Evolutionary conservation across 2,113 vertebrate species (phyloP).

Genomic region (Macrotis lagotis): DNA sequence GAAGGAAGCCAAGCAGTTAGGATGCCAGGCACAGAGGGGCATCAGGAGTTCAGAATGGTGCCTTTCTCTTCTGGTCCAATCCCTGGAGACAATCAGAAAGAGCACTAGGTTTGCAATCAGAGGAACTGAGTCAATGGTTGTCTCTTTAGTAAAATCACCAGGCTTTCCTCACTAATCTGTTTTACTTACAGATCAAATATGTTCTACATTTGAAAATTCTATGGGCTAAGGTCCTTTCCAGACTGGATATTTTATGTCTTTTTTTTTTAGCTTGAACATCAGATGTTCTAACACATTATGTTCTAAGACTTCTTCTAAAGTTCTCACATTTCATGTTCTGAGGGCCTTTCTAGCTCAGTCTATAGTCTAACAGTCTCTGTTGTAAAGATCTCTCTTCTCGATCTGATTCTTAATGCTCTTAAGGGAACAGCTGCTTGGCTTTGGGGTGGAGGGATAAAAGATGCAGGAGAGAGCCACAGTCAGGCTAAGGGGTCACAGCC

Average conservation of each 20-base stretch:
- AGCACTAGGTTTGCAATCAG: neutral
- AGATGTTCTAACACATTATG: neutral
- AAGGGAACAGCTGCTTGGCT: constrained; percentile 1
- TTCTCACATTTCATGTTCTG: neutral
- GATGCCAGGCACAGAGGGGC: neutral
- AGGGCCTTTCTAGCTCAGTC: neutral
- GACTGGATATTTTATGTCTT: neutral
- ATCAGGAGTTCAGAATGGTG: neutral
- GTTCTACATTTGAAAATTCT: neutral
- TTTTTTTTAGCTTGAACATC: neutral
- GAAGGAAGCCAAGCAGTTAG: neutral
- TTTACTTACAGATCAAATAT: neutral
- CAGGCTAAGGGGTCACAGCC: neutral
- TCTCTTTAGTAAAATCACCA: neutral
- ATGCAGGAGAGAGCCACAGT: neutral
- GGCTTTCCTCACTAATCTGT: neutral
- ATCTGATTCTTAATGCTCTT: neutral
- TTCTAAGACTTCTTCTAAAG: neutral
- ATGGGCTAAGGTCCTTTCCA: neutral
- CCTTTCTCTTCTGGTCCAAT: neutral
- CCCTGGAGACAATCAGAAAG: neutral
- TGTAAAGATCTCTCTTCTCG: neutral
- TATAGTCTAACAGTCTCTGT: neutral
- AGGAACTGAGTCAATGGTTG: neutral
- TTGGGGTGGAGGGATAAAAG: neutral